Evolutionary conservation across 1,140 invertebrate genomes (phyloP).

Genomic region (Periplaneta americana): DNA sequence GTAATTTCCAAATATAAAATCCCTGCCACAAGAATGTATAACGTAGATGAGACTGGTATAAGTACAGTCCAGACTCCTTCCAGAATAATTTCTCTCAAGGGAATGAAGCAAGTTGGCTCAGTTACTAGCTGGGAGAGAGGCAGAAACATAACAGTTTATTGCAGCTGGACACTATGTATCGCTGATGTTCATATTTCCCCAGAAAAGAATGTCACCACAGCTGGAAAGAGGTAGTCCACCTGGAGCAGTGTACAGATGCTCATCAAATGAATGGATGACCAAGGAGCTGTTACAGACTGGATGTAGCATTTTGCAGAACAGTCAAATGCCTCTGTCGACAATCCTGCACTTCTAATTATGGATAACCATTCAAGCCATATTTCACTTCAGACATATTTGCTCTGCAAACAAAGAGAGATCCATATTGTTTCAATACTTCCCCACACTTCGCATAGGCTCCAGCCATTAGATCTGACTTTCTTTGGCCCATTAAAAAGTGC

Average conservation of each 20-base stretch:
- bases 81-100: slow-evolving; percentile 19
- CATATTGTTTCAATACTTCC: background rate
- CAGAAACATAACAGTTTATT: slow-evolving; percentile 30
- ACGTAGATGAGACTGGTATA: slow-evolving; percentile 8
- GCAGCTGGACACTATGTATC: slow-evolving; percentile 33
- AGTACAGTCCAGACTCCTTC: background rate
- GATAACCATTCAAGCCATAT: background rate
- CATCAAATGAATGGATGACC: slow-evolving; percentile 18
- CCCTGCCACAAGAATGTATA: background rate
- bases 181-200: slow-evolving; percentile 35
- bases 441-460: background rate
- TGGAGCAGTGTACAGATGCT: slow-evolving; percentile 12
- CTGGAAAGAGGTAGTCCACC: slow-evolving; percentile 24
- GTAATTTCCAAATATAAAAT: background rate
- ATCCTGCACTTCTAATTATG: background rate
- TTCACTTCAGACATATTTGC: background rate
- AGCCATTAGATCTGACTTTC: too few relatives aligned
- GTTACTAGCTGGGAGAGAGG: slow-evolving; percentile 32
- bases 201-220: slow-evolving; percentile 28
- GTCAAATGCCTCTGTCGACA: background rate
- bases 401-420: background rate
- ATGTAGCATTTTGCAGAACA: background rate
- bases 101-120: slow-evolving; percentile 32
- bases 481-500: background rate
- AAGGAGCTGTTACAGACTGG: slow-evolving; percentile 6